Percentiles rank a stretch among this genome's conserved stretches.
phyloP scores from a whole-genome alignment of 2,888 invertebrate genomes.

The Petrolisthes cinctipes region DNA sequence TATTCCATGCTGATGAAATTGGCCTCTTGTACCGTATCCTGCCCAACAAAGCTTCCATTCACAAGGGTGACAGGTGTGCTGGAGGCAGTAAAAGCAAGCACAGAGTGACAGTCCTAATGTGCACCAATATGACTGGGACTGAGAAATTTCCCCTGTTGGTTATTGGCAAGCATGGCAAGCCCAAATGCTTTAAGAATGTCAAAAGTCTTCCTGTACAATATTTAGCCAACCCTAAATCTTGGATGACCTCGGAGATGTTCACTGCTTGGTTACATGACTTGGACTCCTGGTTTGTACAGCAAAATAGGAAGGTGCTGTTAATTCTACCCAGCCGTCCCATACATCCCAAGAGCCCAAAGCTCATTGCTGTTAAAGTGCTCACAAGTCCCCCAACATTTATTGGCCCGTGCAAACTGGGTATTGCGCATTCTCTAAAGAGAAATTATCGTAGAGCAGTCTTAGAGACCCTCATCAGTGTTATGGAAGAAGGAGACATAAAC shows the following conservation, averaged over 20 bases:
- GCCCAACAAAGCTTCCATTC: conserved; percentile 46
- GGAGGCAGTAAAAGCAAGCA: conserved; percentile 59
- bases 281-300: conserved; percentile 58
- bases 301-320: conserved; percentile 61
- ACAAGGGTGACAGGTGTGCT: conserved; percentile 55
- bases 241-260: conserved; percentile 64
- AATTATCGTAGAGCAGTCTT: conserved; percentile 60
- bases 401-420: conserved; percentile 60
- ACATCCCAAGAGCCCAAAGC: conserved; percentile 53
- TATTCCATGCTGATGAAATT: conserved; percentile 63
- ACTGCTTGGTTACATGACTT: conserved; percentile 57
- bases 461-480: conserved; percentile 51
- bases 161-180: conserved; percentile 58
- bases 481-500: conserved; percentile 48
- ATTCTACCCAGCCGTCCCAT: conserved; percentile 59
- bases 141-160: conserved; percentile 64
- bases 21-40: conserved; percentile 58
- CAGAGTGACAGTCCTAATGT: conserved; percentile 60
- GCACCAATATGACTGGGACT: conserved; percentile 63
- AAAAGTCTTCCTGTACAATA: conserved; percentile 62
- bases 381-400: conserved; percentile 51
- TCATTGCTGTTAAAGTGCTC: conserved; percentile 55
- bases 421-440: conserved; percentile 57
- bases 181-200: conserved; percentile 57
- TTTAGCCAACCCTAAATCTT: conserved; percentile 59